Base-by-base conservation (phyloP, 37 sponge, comb jelly and placozoan genomes). In the Chondrosia reniformis region DNA sequence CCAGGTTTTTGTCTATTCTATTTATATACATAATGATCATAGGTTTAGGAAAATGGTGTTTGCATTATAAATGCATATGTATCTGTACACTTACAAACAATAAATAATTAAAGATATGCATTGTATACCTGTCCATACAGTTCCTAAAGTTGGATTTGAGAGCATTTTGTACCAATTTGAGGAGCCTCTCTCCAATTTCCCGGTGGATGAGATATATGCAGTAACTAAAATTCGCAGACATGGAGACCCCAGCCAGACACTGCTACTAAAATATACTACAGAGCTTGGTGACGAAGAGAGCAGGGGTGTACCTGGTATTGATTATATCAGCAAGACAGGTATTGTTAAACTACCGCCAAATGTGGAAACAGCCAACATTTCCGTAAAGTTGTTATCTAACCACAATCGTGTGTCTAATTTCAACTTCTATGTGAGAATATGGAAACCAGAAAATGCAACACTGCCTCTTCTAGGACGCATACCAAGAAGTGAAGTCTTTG, bases 151-250 rank as follows among this genome's bases (percentile, higher is more conserved):
- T 13, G 31, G 30, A 17, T 42, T 79, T 65, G 63, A 33, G n/a
- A 21, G 22, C 8, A n/a, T 55, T 41, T 13, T 63, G 33, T 62
- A 42, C 55, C 52, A 15, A 2, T 67, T 61, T 3, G 27, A 15
- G 21, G 86, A 90, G 54, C 91, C 91, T 9, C 41, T 82, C 28
- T 85, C 83, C 30, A 82, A 86, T 78, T 75, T 15, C 32, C 13
- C 34, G 6, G 22, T 82, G 15, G 84, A 90, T 33, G 22, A 13
- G 30, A 55, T 15, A 22, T 21, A 19, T 22, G 49, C 67, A 19
- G 59, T 42, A 21, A 21, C 84, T 2, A 37, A 44, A 4, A 33
- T 89, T 1, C 37, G 0, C 9, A 69, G 84, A 19, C 15, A 46
- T 30, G 81, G 85, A 31, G 89, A 89, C 64, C 22, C 63, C 0